Conservation (phyloP, 2,888 invertebrate genomes). For the Notocelia uddmanniana region DNA sequence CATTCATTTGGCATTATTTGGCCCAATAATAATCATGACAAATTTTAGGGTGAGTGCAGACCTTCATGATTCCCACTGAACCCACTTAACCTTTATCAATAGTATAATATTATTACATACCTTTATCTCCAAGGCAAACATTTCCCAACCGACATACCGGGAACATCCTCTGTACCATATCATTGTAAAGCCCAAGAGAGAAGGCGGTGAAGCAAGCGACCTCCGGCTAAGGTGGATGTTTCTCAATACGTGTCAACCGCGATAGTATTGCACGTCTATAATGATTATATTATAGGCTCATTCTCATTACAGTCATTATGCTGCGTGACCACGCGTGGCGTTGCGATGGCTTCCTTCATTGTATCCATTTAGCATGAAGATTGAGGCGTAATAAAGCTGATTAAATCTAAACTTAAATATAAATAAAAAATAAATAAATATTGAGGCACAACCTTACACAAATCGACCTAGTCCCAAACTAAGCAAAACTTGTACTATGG, state of each 20-base stretch:
- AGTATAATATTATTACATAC: too few relatives aligned
- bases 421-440: too few relatives aligned
- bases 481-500: too few relatives aligned
- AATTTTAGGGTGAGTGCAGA: not conserved
- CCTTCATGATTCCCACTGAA: not conserved
- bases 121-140: constrained; percentile 4
- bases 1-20: too few relatives aligned
- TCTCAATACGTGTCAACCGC: constrained; percentile 33
- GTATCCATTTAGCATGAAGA: not conserved
- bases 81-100: not conserved
- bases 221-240: constrained; percentile 28
- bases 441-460: too few relatives aligned
- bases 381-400: not conserved
- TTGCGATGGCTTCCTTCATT: constrained; percentile 19
- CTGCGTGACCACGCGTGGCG: constrained; percentile 51
- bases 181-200: constrained; percentile 9
- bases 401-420: too few relatives aligned
- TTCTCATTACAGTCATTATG: constrained; percentile 45
- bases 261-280: constrained; percentile 53
- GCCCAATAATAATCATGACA: not conserved
- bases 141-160: constrained; percentile 4
- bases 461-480: too few relatives aligned
- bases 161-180: constrained; percentile 4
- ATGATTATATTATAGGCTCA: constrained; percentile 41
- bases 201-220: constrained; percentile 20